Evolutionary conservation across 2,888 invertebrate genomes (phyloP).

Genomic region (Diplolepis rosae): DNA sequence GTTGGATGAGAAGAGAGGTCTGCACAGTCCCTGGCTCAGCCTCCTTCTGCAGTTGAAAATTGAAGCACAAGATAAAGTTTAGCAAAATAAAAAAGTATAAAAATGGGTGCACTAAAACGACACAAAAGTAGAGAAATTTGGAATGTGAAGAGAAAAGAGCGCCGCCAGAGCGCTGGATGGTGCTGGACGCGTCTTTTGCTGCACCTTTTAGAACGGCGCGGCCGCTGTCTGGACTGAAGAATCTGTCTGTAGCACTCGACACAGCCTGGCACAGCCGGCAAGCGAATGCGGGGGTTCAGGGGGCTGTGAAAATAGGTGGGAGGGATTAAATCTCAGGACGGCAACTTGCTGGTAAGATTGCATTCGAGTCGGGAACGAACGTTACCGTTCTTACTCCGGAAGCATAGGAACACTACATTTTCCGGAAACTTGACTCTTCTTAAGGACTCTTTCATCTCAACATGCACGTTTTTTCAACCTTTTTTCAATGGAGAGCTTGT

Average conservation of each 20-base stretch:
- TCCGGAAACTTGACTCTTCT: neutral
- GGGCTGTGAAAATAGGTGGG: slow-evolving; percentile 49
- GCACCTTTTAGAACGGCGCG: slow-evolving; percentile 50
- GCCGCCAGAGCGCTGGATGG: slow-evolving; percentile 37
- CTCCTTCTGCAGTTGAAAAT: neutral
- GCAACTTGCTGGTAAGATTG: slow-evolving; percentile 40
- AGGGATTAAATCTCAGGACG: slow-evolving; percentile 55
- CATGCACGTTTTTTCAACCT: neutral
- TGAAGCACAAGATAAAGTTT: neutral
- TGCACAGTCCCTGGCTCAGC: neutral
- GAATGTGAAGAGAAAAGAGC: neutral
- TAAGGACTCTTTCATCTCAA: neutral
- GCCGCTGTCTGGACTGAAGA: neutral
- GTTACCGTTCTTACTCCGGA: slow-evolving; percentile 21
- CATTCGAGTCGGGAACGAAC: slow-evolving; percentile 35
- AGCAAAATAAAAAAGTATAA: neutral
- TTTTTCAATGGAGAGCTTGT: neutral
- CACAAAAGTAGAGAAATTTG: neutral
- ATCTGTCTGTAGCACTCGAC: slow-evolving; percentile 52
- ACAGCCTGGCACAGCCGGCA: slow-evolving; percentile 52
- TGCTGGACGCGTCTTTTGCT: slow-evolving; percentile 46
- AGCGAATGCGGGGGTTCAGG: slow-evolving; percentile 47
- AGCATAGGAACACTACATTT: neutral
- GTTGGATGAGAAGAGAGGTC: slow-evolving; percentile 11
- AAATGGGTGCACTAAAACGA: neutral